These are phyloP conservation scores for Fringilla coelebs DNA, from an alignment of 2,797 vertebrate genomes.

Conservation along the genomic window DNA sequence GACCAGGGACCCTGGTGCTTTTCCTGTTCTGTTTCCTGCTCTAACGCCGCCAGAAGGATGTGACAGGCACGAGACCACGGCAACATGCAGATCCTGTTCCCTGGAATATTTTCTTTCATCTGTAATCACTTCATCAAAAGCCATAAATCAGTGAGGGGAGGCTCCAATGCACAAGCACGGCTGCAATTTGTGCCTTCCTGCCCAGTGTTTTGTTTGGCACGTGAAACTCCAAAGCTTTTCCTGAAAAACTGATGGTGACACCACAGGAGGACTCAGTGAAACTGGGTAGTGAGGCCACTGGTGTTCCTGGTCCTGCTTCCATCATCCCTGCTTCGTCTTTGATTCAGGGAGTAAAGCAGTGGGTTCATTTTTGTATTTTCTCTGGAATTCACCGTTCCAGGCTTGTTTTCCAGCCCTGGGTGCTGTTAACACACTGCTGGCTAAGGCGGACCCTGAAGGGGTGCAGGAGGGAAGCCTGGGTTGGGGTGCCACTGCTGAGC, in stretches of 20 bases:
- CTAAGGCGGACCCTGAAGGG: background rate
- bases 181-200: conserved; percentile 72
- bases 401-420: background rate
- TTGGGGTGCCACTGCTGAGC: background rate
- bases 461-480: background rate
- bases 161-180: conserved; percentile 53
- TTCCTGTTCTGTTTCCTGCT: conserved; percentile 20
- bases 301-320: background rate
- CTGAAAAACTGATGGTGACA: conserved; percentile 52
- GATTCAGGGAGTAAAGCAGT: background rate
- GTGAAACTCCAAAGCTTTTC: conserved; percentile 49
- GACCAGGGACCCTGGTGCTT: background rate
- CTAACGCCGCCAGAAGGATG: background rate
- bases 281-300: background rate
- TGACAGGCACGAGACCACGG: background rate
- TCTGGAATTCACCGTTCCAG: background rate
- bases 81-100: conserved; percentile 48
- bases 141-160: conserved; percentile 59
- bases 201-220: conserved; percentile 64
- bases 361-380: background rate
- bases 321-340: background rate
- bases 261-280: background rate
- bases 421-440: background rate
- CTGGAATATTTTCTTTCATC: conserved; percentile 74
- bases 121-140: conserved; percentile 62